phyloP scores from a whole-genome alignment of 53 echinoderm and acorn worm genomes.

The Astropecten irregularis region DNA sequence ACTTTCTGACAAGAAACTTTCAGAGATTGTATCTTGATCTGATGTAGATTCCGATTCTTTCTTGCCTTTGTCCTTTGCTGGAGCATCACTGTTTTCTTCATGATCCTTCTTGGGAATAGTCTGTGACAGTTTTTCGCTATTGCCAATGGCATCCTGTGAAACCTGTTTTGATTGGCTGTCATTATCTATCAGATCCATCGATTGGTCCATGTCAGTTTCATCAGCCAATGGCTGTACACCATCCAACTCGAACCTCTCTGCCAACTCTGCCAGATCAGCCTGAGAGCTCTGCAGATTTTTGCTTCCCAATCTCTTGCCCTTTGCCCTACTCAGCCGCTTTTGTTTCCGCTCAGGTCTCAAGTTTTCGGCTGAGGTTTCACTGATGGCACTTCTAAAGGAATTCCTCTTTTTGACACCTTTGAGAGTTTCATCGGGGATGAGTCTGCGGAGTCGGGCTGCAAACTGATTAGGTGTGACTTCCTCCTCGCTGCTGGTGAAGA shows the following conservation, averaged over 20 bases:
- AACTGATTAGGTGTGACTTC: slow-evolving; percentile 26
- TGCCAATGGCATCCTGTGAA: neutral
- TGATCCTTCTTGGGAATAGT: slow-evolving; percentile 1
- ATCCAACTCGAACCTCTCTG: slow-evolving; percentile 82
- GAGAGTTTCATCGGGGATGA: slow-evolving; percentile 64
- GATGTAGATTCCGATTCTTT: neutral
- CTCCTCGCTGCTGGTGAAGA: slow-evolving; percentile 47
- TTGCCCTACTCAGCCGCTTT: neutral
- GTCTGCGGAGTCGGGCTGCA: slow-evolving; percentile 57
- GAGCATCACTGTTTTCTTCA: neutral
- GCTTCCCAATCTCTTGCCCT: neutral
- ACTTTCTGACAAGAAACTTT: slow-evolving; percentile 22
- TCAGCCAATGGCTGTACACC: slow-evolving; percentile 83
- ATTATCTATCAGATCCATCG: slow-evolving; percentile 25
- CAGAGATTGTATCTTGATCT: neutral
- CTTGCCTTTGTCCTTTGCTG: neutral
- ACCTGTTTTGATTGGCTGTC: slow-evolving; percentile 26
- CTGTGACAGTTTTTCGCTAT: neutral
- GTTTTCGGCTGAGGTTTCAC: neutral
- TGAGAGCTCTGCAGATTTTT: slow-evolving; percentile 64
- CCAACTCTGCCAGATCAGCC: slow-evolving; percentile 71
- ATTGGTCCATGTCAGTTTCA: slow-evolving; percentile 67
- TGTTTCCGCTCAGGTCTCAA: slow-evolving; percentile 16
- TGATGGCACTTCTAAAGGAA: neutral
- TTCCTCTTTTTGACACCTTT: slow-evolving; percentile 1